Evolutionary conservation across 2,113 vertebrate species (phyloP).

Genomic region (Zosterops hypoxanthus): DNA sequence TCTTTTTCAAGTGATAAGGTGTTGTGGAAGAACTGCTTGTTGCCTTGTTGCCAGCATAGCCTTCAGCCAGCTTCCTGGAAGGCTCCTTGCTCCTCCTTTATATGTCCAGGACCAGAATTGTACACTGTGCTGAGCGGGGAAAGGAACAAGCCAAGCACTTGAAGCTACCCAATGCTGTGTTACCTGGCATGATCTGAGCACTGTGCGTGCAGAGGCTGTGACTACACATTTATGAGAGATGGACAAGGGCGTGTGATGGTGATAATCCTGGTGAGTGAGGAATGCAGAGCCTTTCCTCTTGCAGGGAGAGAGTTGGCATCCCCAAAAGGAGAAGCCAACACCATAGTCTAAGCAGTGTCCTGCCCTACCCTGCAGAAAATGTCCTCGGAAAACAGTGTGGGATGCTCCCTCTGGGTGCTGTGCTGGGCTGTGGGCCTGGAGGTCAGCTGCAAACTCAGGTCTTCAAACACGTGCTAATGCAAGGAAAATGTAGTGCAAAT

Average conservation of each 20-base stretch:
- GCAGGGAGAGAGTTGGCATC: neutral
- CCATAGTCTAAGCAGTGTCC: neutral
- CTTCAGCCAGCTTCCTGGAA: neutral
- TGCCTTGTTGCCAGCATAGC: neutral
- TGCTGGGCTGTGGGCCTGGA: neutral
- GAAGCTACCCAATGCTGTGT: neutral
- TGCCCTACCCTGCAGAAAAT: neutral
- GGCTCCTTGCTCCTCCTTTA: neutral
- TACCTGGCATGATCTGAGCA: neutral
- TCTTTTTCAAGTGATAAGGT: neutral
- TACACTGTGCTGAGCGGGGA: rapidly evolving
- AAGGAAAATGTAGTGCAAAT: neutral
- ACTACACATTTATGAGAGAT: neutral
- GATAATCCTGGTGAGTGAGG: neutral
- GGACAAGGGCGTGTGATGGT: rapidly evolving
- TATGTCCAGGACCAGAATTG: neutral
- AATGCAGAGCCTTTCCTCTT: neutral
- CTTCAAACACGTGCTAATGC: rapidly evolving
- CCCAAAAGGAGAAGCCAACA: neutral
- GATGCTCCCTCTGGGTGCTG: rapidly evolving
- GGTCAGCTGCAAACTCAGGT: neutral
- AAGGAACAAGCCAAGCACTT: neutral
- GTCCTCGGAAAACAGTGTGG: neutral
- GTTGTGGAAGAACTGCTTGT: neutral
- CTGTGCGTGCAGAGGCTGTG: rapidly evolving